Conservation (phyloP, 2,113 vertebrate species). For the Egretta garzetta region DNA sequence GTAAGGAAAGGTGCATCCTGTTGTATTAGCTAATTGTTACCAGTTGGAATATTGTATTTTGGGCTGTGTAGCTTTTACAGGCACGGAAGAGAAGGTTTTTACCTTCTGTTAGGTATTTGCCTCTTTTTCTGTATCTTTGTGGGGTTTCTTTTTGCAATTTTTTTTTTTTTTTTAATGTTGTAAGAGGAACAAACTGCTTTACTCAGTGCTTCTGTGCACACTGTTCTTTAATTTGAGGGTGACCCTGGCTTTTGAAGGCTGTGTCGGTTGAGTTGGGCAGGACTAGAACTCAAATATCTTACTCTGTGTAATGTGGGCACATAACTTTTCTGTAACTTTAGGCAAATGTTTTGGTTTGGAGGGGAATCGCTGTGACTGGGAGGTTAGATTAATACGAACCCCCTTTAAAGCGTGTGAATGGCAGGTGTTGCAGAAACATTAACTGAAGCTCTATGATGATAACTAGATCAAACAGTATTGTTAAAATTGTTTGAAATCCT, state of each 20-base stretch:
- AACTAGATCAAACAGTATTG: not conserved
- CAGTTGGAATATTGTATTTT: not conserved
- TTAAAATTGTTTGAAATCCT: not conserved
- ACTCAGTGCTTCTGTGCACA: not conserved
- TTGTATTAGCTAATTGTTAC: not conserved
- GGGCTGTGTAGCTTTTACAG: not conserved
- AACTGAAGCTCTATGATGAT: not conserved
- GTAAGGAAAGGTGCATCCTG: constrained; percentile 39
- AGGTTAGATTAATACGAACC: not conserved
- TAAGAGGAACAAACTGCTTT: not conserved
- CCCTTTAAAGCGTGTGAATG: not conserved
- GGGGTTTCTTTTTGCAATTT: not conserved
- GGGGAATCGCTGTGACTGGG: not conserved
- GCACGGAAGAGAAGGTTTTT: not conserved
- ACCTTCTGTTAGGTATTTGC: not conserved
- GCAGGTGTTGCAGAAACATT: not conserved
- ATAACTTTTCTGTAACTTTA: not conserved
- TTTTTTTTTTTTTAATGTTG: not conserved
- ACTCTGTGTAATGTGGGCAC: not conserved
- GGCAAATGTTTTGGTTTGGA: not conserved
- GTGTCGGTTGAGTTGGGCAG: not conserved
- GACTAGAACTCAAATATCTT: not conserved
- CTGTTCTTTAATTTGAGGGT: not conserved
- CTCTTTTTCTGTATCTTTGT: not conserved
- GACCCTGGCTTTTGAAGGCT: not conserved